These are phyloP conservation scores for Drosophila fungiperda DNA, from an alignment of 2,888 invertebrate genomes.

Conservation along the genomic window DNA sequence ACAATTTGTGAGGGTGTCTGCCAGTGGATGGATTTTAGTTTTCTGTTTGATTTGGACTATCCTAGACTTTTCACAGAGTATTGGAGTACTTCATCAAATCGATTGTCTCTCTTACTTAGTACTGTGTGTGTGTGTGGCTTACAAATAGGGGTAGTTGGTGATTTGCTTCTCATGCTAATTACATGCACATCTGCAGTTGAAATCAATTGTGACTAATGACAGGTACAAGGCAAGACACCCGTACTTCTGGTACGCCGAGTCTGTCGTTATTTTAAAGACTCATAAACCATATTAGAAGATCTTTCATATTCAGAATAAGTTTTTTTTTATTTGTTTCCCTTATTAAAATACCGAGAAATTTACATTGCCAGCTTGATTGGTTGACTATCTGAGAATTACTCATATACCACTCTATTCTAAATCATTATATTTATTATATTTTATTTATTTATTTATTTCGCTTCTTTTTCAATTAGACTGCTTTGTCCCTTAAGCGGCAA, in stretches of 20 bases:
- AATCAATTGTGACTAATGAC: conserved; percentile 26
- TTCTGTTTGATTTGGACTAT: not conserved
- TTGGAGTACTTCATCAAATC: conserved; percentile 50
- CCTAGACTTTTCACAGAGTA: not conserved
- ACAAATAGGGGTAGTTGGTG: conserved; percentile 6
- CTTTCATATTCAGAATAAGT: not conserved
- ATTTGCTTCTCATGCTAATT: conserved; percentile 52
- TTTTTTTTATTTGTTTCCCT: not conserved
- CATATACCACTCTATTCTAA: not conserved
- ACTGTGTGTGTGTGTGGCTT: not conserved
- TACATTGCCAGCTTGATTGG: no score
- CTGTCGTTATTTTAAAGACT: not conserved
- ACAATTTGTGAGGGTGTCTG: conserved; percentile 19
- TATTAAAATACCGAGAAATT: no score
- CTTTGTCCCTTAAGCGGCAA: not conserved
- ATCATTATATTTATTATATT: not conserved
- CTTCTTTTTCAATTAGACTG: not conserved
- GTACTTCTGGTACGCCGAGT: not conserved
- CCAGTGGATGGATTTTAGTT: not conserved
- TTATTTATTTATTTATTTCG: not conserved
- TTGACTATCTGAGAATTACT: not conserved
- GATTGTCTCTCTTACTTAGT: conserved; percentile 57
- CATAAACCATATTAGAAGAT: not conserved
- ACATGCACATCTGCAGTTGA: conserved; percentile 21
- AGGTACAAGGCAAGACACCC: no score